Evolutionary conservation across 2,888 invertebrate genomes (phyloP).

Genomic region (Oligia fasciuncula): DNA sequence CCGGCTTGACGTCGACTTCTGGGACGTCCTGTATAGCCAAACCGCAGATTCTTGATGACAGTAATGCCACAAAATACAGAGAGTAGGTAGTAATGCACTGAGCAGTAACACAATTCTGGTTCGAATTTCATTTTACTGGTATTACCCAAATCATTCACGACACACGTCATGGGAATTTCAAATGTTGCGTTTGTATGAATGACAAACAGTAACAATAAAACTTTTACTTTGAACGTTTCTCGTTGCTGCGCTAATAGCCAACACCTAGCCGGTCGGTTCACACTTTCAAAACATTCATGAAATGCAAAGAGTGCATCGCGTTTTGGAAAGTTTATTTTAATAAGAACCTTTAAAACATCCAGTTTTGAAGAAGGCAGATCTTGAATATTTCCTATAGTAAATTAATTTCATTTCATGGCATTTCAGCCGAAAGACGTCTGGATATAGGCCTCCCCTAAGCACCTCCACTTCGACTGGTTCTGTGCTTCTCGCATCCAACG

Average conservation of each 20-base stretch:
- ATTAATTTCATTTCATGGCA: too few species aligned
- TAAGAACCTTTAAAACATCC: not conserved
- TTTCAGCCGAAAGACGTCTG: too few species aligned
- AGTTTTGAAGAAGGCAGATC: too few species aligned
- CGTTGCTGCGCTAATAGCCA: constrained; percentile 34
- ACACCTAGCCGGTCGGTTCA: constrained; percentile 5
- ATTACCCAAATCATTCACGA: not conserved
- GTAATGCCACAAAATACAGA: too few species aligned
- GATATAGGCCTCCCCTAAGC: too few species aligned
- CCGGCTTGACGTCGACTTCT: too few species aligned
- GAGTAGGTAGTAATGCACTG: not conserved
- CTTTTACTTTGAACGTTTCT: constrained; percentile 44
- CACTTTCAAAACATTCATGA: constrained; percentile 41
- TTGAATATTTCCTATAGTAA: not conserved
- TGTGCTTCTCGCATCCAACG: too few species aligned
- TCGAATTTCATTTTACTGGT: not conserved
- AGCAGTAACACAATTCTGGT: not conserved
- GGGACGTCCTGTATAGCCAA: too few species aligned
- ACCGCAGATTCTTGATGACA: not conserved
- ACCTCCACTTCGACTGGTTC: too few species aligned
- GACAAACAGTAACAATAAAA: constrained; percentile 36
- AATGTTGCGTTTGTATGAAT: constrained; percentile 21
- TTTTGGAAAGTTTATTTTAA: not conserved
- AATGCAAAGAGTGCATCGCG: constrained; percentile 9
- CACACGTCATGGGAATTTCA: constrained; percentile 36